Evolutionary conservation across 1,140 invertebrate species (phyloP), one percentile per base, ranked within the genome.

Genomic region (Drosophila nikananu): DNA sequence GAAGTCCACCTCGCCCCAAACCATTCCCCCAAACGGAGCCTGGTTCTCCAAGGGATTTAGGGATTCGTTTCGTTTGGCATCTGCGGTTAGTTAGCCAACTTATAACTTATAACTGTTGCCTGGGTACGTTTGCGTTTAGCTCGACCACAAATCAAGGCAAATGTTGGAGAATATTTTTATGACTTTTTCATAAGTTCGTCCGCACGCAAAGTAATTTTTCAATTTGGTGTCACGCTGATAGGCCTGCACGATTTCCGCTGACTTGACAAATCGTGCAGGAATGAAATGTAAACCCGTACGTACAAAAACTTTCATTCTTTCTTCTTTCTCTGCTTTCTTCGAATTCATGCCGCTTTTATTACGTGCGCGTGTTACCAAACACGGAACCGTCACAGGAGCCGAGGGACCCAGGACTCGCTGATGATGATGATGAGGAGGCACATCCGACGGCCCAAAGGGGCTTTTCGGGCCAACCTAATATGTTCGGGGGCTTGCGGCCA

Each of bases 201-300:
- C 48, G 54, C 86, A 89, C 86, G 86, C 86, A 86, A 90, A 81
- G 86, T 73, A 89, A 89, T 89, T 90, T 89, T 90, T 89, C 86
- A 89, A 89, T 90, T 89, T 90, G 76, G 78, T 80, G 81, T 71
- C 86, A 89, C 75, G 86, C 86, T 86, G 86, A 90, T 90, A 90
- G 86, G 81, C 86, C 86, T 54, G 81, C 83, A 91, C 89, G 87
- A 91, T 91, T 91, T 91, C 87, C 87, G 87, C 87, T 91, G 87
- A 91, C 87, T 91, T 91, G 87, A 91, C 87, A 91, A 91, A 91
- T 91, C 87, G 81, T 91, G 83, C 83, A 79, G 90, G 82, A 87
- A 87, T 83, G 83, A 90, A 86, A 86, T 86, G 80, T 90, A 90
- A 84, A 81, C 86, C 86, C 80, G 71, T 78, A 66, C 67, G 37